Evolutionary conservation across 2,113 vertebrate species (phyloP).

Genomic region (Sclerurus mexicanus): DNA sequence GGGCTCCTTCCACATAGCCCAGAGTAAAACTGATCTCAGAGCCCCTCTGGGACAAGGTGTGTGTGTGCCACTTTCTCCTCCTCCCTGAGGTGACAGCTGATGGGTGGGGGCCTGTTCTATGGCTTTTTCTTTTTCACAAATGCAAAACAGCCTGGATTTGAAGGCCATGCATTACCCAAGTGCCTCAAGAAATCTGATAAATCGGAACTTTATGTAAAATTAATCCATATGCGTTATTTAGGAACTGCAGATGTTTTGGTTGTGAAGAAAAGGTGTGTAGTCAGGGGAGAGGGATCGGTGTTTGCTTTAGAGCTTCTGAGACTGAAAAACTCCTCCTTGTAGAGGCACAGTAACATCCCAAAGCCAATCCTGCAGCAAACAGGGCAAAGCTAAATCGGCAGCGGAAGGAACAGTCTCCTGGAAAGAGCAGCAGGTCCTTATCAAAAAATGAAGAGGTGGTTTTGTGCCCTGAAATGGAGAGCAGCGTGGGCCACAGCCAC

Average conservation of each 20-base stretch:
- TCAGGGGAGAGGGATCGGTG: not conserved
- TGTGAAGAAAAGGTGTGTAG: not conserved
- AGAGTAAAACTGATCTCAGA: not conserved
- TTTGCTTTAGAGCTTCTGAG: not conserved
- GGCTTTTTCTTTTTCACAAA: not conserved
- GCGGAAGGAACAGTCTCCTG: not conserved
- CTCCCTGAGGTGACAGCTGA: not conserved
- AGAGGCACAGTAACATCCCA: not conserved
- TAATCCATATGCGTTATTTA: not conserved
- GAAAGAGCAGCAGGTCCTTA: not conserved
- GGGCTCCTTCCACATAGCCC: not conserved
- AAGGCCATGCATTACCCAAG: not conserved
- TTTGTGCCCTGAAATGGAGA: not conserved
- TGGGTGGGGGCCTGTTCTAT: not conserved
- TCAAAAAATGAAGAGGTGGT: not conserved
- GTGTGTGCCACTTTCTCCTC: not conserved
- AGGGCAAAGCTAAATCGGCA: not conserved
- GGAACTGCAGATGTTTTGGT: not conserved
- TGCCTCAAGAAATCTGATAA: not conserved
- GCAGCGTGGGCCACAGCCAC: not conserved
- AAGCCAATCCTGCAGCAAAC: not conserved
- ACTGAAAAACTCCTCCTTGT: not conserved
- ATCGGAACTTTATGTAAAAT: not conserved
- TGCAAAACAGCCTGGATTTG: not conserved
- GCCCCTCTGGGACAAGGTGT: not conserved